Evolutionary conservation across 2,113 vertebrate species (phyloP), one percentile per base, ranked within the genome.

Genomic region (Scomber japonicus): DNA sequence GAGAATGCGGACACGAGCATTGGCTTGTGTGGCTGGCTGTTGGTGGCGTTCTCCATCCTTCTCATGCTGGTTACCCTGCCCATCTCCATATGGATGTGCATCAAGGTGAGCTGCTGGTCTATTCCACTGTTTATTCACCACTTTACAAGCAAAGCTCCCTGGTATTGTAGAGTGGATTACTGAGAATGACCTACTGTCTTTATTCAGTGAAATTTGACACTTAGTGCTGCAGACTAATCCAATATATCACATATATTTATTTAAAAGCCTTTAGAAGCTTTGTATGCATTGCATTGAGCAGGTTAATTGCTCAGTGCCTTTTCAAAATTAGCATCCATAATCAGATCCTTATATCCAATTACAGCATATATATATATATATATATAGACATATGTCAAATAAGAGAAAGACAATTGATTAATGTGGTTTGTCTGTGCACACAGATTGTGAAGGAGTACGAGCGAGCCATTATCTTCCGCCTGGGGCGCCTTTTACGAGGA

Each of bases 361-460:
- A 48, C 67, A 49, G 49, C 27, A 48, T 16, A 50, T 35, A 6
- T 16, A 15, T n/a, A n/a, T n/a, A 48, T 16, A 50, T 35, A 6
- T 27, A 27, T 27, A 27, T 27, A 27, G 24, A 27, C 24, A 27
- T 27, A 27, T n/a, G 16, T 65, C 30, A 62, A 27, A 62, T 48
- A 62, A 55, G 9, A 59, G 7, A 40, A 61, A 51, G 14, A 13
- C 4, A 3, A 68, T 27, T 16, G 56, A 19, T 40, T 53, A 12
- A 27, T 71, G 17, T 75, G 21, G 0, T 84, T 75, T 77, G 40
- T 62, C 50, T 71, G 17, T 82, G 56, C 17, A 76, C 89, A 6
- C 93, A 99, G 97, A 97, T 99, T 2, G 94, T 99, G 70, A 97
- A 98, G 85, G 98, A 99, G 12, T 99, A 99, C 0, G 98, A 99